Evolutionary conservation across 2,888 invertebrate genomes (phyloP).

Genomic region (Phyllotreta striolata): DNA sequence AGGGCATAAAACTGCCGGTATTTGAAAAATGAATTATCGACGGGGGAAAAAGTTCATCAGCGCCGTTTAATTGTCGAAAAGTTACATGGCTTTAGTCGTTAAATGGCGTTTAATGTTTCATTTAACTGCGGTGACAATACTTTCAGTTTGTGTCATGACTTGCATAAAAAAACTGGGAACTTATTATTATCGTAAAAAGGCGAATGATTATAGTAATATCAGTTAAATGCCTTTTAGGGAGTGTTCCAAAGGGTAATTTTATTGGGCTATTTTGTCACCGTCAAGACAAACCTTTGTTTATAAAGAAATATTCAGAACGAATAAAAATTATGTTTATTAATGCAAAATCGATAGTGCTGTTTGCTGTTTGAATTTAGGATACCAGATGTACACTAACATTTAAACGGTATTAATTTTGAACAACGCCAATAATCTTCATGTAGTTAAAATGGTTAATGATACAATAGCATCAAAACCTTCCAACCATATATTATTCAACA

Average conservation of each 20-base stretch:
- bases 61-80: conserved; percentile 39
- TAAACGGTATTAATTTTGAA: conserved; percentile 32
- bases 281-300: conserved; percentile 25
- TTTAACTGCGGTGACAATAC: conserved; percentile 33
- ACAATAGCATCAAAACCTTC: conserved; percentile 28
- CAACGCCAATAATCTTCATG: conserved; percentile 36
- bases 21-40: no score
- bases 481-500: conserved; percentile 38
- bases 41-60: no score
- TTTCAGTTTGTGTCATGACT: conserved; percentile 27
- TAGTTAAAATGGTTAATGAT: conserved; percentile 35
- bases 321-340: conserved; percentile 17
- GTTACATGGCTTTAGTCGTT: conserved; percentile 37
- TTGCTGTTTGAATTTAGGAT: conserved; percentile 20
- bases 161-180: conserved; percentile 32
- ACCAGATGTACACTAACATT: conserved; percentile 37
- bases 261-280: conserved; percentile 28
- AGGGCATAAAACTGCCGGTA: no score
- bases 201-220: conserved; percentile 32
- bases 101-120: conserved; percentile 35
- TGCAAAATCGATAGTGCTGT: no score
- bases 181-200: conserved; percentile 33
- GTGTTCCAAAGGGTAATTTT: conserved; percentile 30
- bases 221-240: conserved; percentile 32
- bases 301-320: conserved; percentile 3